phyloP scores from a whole-genome alignment of 2,888 invertebrate species.

The Dolichopus griseipennis region DNA sequence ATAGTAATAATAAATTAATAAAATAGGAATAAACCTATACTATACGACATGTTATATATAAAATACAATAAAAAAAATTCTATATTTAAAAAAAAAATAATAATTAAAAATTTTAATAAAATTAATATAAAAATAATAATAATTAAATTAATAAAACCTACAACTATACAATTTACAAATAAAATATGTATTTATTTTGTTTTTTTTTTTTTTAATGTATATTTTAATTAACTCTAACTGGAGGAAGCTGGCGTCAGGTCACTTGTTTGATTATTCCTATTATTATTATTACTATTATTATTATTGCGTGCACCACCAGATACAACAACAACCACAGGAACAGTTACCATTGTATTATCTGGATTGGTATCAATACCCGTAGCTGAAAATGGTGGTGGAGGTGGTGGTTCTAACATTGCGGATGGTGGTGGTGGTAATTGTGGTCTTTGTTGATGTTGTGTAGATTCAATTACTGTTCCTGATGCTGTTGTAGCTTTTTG shows the following conservation, averaged over 20 bases:
- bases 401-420: neutral
- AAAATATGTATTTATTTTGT: neutral
- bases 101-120: neutral
- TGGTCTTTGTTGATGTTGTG: constrained; percentile 21
- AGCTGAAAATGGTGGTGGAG: constrained; percentile 19
- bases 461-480: constrained; percentile 21
- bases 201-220: neutral
- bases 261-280: constrained; percentile 11
- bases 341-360: neutral
- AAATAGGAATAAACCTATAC: too few relatives aligned
- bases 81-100: too few relatives aligned
- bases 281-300: neutral
- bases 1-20: too few relatives aligned
- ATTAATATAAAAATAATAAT: neutral
- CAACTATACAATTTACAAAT: neutral
- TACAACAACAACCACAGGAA: neutral
- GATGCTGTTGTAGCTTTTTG: constrained; percentile 33
- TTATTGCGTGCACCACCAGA: neutral
- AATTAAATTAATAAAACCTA: neutral
- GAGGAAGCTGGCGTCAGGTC: constrained; percentile 1
- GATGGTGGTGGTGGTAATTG: neutral
- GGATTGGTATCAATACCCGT: constrained; percentile 22
- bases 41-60: too few relatives aligned
- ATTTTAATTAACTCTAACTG: neutral
- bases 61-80: too few relatives aligned